Evolutionary conservation across 2,113 vertebrate species (phyloP), one percentile per base, ranked within the genome.

Genomic region (Platichthys flesus): DNA sequence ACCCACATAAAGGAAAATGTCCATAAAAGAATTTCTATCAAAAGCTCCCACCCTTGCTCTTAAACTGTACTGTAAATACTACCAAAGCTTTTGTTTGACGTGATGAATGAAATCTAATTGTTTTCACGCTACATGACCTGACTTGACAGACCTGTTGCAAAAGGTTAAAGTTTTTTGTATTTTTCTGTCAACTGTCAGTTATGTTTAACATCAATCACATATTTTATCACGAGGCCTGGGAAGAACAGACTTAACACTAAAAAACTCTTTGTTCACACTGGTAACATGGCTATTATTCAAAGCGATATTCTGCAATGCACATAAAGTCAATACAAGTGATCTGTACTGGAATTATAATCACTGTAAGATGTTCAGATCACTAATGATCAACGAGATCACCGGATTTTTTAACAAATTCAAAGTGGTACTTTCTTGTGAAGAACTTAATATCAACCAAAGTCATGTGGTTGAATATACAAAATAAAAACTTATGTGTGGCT

Each of bases 1-100:
- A 77, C 65, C 63, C 67, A 74, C 91, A 90, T 90, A 76, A 88
- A 90, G 65, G 61, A 73, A 86, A 88, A 89, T 76, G 70, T 62
- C 78, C 78, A 74, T 70, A 90, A 86, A 91, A 81, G 75, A 72
- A 60, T 69, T 88, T 84, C 84, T 84, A 75, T 87, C 79, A 83
- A 82, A 83, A 75, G 79, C 78, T 79, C 63, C 83, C 89, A 81
- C 86, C 90, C 86, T 83, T 67, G 18, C 79, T 74, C 75, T 74
- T 64, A 84, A 78, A 86, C 71, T 88, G 72, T 72, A 76, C 79
- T 76, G 80, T 87, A 88, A 90, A 90, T 78, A 88, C 61, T 71
- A 58, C 68, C 58, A 42, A 16, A 78, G 28, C 31, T 67, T 72
- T 71, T 71, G 67, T 88, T 83, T 9, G 47, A 24, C 5, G n/a